Evolutionary conservation across 1,140 invertebrate species (phyloP), one percentile per base, ranked within the genome.

Genomic region (Nasonia vitripennis): DNA sequence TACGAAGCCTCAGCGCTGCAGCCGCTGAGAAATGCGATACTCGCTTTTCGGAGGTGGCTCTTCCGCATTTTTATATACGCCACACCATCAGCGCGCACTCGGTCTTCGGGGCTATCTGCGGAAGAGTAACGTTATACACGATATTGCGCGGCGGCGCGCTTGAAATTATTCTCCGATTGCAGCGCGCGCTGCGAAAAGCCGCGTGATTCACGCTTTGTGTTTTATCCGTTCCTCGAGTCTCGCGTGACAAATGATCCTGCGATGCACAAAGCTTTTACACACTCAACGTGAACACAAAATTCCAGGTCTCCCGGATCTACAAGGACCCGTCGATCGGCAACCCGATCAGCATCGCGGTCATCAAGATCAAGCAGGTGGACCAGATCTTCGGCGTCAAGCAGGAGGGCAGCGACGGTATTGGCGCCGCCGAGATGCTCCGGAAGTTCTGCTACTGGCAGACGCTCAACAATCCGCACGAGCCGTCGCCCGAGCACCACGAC

Each of bases 261-360:
- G 34, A 37, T 37, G 34, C 34, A 37, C 2, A 37, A 37, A 37
- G 34, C 34, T 37, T 37, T 6, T 37, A 27, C 27, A 27, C 34
- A 0, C 34, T 37, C 34, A 37, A 37, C 34, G 34, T 37, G 34
- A 37, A 27, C 27, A 27, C 27, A 37, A 37, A 37, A 37, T 79
- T 62, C 78, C 88, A 96, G 96, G 96, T 97, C 10, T 95, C 96
- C 9, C 94, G 95, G 45, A 95, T 98, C 84, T 98, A 96, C 91
- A 96, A 96, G 86, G 96, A 98, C 90, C 95, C 96, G 7, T 96
- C 95, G 48, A 96, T 98, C 85, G 96, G 97, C 7, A 97, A 98
- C 91, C 95, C 96, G 1, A 95, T 98, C 70, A 96, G 95, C 87
- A 95, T 98, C 45, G 95, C 96, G 0, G 95, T 98, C 11, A 95